Base-by-base conservation (phyloP, 2,113 vertebrate genomes). In the Miniopterus natalensis region DNA sequence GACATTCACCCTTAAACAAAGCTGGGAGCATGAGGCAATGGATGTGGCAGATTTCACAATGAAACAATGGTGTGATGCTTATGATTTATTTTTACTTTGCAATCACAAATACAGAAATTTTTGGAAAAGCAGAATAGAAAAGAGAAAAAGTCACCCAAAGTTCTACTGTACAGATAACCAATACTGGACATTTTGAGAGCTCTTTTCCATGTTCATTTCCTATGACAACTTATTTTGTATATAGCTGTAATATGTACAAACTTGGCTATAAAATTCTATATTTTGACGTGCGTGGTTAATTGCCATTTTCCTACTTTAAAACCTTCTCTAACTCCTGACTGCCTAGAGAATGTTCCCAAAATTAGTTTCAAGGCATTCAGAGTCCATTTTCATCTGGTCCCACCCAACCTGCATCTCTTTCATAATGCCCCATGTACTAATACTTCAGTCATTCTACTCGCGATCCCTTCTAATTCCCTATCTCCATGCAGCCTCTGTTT, bases 241-340 rank as follows among this genome's bases (percentile, higher is more conserved):
- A 70, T 18, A 95, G 36, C 21, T 71, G 14, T 51, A 29, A 74
- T 61, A 40, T 3, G 1, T 29, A 65, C 14, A 74, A 42, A 65
- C 8, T 23, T 49, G 13, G 8, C 63, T 75, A 47, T 65, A 79
- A 68, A 84, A 51, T 59, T 74, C 13, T 70, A 0, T 59, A 74
- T 68, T 92, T 45, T 90, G 23, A 85, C 36, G 73, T 66, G 27
- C 36, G 73, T 66, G 27, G 23, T 18, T 88, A 91, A 88, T 5
- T 85, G 25, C 65, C 23, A 78, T 61, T 92, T 45, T 86, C 53
- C 78, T 45, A 84, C 21, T 57, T 80, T 70, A 88, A 96, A 87
- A 90, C 18, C 45, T 85, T 55, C 36, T 40, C 17, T 95, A 74
- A 47, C 47, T 90, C 86, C 71, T 47, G 27, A 77, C 15, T 42